Conservation (phyloP, 2,113 vertebrate species). For the Podarcis cretensis region DNA sequence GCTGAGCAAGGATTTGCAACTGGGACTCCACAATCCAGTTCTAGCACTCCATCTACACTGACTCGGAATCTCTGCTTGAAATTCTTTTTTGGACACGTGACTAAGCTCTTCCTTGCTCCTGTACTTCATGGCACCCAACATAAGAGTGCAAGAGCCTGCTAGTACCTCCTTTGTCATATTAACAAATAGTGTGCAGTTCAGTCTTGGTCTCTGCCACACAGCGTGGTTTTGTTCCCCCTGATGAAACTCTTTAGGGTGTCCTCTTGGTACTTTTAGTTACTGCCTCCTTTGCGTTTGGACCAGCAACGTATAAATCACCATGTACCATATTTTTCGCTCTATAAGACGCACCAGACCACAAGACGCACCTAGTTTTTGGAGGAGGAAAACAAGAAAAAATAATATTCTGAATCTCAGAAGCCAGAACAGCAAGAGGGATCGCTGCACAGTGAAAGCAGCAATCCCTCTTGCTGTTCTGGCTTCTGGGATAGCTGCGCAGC, state of each 20-base stretch:
- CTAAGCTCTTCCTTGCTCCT: neutral
- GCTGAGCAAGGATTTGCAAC: neutral
- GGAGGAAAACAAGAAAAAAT: too few species aligned
- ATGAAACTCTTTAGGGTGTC: neutral
- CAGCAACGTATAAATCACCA: neutral
- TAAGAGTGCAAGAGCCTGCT: neutral
- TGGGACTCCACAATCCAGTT: neutral
- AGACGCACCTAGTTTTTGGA: too few species aligned
- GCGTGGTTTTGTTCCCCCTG: neutral
- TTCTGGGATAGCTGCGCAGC: too few species aligned
- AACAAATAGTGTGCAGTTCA: neutral
- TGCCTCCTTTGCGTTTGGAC: neutral
- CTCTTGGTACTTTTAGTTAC: neutral
- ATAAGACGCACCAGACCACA: too few species aligned
- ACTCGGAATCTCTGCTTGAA: neutral
- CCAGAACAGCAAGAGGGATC: too few species aligned
- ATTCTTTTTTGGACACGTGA: neutral
- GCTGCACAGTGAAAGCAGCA: too few species aligned
- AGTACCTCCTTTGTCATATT: neutral
- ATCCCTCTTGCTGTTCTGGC: too few species aligned
- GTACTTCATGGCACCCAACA: neutral
- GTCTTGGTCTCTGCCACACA: neutral
- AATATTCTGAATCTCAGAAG: too few species aligned
- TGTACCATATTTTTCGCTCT: too few species aligned
- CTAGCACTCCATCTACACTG: neutral